A percentile compares a stretch with the other conserved stretches of the same genome.
phyloP scores from a whole-genome alignment of 2,113 vertebrate species.

The Pteruthius melanotis region DNA sequence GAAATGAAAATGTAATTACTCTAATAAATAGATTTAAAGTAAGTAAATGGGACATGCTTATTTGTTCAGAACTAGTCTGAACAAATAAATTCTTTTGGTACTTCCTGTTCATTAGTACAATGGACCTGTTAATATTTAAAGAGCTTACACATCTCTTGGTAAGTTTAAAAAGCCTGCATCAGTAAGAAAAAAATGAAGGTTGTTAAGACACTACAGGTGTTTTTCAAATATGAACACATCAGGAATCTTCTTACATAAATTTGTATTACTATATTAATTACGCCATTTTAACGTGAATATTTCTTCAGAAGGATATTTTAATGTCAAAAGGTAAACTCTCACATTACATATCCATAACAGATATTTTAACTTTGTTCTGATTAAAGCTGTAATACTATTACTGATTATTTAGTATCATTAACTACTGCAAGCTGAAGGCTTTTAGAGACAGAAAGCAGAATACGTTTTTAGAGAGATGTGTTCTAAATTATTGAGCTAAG shows the following conservation, averaged over 20 bases:
- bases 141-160: neutral
- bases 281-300: neutral
- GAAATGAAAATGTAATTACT: neutral
- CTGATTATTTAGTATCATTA: neutral
- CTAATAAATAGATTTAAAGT: neutral
- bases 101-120: neutral
- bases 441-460: neutral
- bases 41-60: neutral
- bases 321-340: neutral
- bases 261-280: neutral
- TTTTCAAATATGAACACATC: neutral
- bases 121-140: neutral
- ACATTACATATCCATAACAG: rapidly evolving
- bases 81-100: neutral
- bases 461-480: neutral
- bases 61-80: neutral
- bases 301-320: neutral
- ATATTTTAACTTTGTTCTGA: neutral
- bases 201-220: neutral
- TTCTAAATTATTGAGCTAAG: conserved; percentile 2
- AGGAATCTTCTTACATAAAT: neutral
- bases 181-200: neutral
- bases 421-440: neutral
- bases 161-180: neutral
- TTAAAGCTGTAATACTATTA: neutral